phyloP scores from a whole-genome alignment of 2,888 invertebrate genomes.

The Drosophila suboccidentalis region DNA sequence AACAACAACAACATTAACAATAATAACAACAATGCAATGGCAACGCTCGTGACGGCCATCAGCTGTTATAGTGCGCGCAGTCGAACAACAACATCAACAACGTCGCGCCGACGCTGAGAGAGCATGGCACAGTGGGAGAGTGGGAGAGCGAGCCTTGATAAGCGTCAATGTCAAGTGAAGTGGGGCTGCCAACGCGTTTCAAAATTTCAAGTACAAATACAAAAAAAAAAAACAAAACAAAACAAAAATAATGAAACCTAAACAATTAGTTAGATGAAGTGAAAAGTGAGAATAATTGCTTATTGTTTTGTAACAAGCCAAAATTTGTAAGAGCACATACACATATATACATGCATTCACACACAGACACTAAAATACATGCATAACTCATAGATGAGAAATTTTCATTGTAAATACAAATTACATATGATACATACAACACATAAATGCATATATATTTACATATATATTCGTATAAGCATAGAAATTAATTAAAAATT shows the following conservation, averaged over 20 bases:
- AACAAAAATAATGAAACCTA: constrained; percentile 10
- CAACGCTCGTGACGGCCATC: constrained; percentile 57
- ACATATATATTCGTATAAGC: constrained; percentile 15
- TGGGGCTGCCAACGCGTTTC: constrained; percentile 49
- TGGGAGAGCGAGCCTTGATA: neutral
- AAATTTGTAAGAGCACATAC: constrained; percentile 31
- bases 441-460: constrained; percentile 26
- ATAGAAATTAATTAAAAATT: constrained; percentile 26
- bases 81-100: constrained; percentile 27
- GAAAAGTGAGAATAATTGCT: constrained; percentile 22
- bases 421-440: constrained; percentile 20
- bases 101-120: constrained; percentile 44
- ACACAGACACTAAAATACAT: constrained; percentile 14
- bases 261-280: constrained; percentile 35
- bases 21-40: constrained; percentile 38
- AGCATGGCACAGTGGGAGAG: neutral
- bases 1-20: constrained; percentile 11
- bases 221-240: neutral
- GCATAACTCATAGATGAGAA: constrained; percentile 1
- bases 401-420: constrained; percentile 36
- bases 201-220: constrained; percentile 63
- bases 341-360: constrained; percentile 14
- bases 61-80: constrained; percentile 62
- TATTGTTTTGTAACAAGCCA: constrained; percentile 26
- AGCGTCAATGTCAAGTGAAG: neutral